These are phyloP conservation scores for Patiria pectinifera DNA, from an alignment of 53 echinoderm and acorn worm genomes.

Conservation along the genomic window DNA sequence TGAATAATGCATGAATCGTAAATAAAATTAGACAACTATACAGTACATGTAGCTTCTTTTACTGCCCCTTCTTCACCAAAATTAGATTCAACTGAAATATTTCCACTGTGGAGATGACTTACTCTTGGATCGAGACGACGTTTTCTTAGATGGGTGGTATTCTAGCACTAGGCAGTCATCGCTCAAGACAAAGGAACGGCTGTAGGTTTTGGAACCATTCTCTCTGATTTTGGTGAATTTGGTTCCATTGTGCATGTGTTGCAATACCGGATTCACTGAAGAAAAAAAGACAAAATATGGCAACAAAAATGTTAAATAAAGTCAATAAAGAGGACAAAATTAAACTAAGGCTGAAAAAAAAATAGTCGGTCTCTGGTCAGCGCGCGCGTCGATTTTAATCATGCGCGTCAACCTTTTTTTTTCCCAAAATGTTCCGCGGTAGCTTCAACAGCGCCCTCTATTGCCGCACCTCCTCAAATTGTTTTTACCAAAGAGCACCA, in stretches of 20 bases:
- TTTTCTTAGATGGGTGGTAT: constrained; percentile 90
- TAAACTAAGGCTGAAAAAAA: not conserved
- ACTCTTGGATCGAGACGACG: constrained; percentile 71
- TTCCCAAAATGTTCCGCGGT: too few relatives aligned
- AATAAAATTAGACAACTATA: too few relatives aligned
- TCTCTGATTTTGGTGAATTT: constrained; percentile 69
- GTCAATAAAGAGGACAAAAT: not conserved
- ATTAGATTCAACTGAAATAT: not conserved
- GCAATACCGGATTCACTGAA: constrained; percentile 50
- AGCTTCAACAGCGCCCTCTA: too few relatives aligned
- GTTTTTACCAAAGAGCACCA: too few relatives aligned
- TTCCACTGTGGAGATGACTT: constrained; percentile 22
- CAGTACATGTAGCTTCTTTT: too few relatives aligned
- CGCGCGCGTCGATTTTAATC: too few relatives aligned
- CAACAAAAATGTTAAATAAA: not conserved
- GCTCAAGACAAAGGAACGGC: constrained; percentile 74
- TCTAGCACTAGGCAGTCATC: constrained; percentile 73
- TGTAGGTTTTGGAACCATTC: constrained; percentile 72
- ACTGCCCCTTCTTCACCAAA: too few relatives aligned
- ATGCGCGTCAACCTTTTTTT: too few relatives aligned
- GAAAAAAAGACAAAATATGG: not conserved
- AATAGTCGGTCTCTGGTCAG: too few relatives aligned
- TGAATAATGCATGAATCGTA: too few relatives aligned
- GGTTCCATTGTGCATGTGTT: constrained; percentile 65
- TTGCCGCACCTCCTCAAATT: too few relatives aligned